phyloP scores from a whole-genome alignment of 2,888 invertebrate genomes.

The Synanthedon tipuliformis region DNA sequence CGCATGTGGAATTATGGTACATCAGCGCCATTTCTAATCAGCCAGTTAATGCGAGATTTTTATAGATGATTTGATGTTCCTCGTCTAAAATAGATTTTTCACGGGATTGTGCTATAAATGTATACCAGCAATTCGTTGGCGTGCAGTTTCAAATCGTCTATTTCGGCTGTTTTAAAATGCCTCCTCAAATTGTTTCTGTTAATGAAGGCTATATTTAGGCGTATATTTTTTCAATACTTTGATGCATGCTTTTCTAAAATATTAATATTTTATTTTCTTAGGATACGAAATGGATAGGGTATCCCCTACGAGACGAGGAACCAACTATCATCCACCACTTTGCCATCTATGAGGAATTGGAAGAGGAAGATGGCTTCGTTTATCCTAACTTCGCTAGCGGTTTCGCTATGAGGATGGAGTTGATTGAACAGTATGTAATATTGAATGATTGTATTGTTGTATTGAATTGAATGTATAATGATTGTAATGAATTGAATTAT shows the following conservation, averaged over 20 bases:
- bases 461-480: no score
- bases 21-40: no score
- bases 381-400: constrained; percentile 88
- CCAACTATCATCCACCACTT: constrained; percentile 95
- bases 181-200: no score
- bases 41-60: no score
- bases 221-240: not conserved
- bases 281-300: constrained; percentile 79
- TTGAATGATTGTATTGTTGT: no score
- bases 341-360: constrained; percentile 75
- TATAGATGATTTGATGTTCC: no score
- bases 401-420: constrained; percentile 75
- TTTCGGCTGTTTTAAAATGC: no score
- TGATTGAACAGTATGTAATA: constrained; percentile 77
- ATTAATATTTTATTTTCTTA: constrained; percentile 23
- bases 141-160: no score
- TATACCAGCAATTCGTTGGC: no score
- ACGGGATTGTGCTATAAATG: not conserved
- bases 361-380: constrained; percentile 75
- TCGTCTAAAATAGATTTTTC: not conserved
- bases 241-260: constrained; percentile 4
- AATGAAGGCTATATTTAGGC: not conserved
- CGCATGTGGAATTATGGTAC: no score
- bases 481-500: no score
- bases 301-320: constrained; percentile 80